Base-by-base conservation (phyloP, 2,797 vertebrate genomes). In the Muscicapa striata region DNA sequence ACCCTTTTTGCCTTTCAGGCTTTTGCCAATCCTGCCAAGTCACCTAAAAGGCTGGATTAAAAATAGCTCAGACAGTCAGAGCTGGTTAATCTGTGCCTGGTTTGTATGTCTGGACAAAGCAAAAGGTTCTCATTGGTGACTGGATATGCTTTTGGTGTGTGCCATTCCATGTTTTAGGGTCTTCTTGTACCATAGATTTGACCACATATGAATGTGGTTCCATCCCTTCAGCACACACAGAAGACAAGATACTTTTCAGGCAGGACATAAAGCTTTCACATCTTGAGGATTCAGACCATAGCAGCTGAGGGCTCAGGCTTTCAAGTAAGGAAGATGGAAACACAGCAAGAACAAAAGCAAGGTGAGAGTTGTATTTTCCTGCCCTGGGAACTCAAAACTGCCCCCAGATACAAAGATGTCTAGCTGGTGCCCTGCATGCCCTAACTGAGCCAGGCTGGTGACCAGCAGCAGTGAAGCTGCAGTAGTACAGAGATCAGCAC, bases 31-130 rank as follows among this genome's bases (percentile, higher is more conserved):
- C 77, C 62, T 90, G 61, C 45, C 32, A 81, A 85, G 26, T 93
- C 84, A 52, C 68, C 72, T 68, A 75, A 82, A 89, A 91, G 68
- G 15, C 45, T 81, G 79, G 85, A 92, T 93, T 93, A 93, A 90
- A 96, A 89, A 49, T 89, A 84, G 5, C 41, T 90, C 1, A 1
- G 48, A 13, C 16, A 69, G 62, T 81, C 66, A 84, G 62, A 88
- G 24, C 45, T 75, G 62, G 45, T 86, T 93, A 69, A 88, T 93
- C 51, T 67, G 48, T 73, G 40, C 73, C 75, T 86, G 48, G 15
- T 76, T 89, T 87, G 11, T 85, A 34, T 36, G 73, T 63, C 82
- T 77, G 54, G 70, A 86, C n/a, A 81, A 78, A 78, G 69, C 26
- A 73, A 46, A 81, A 87, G 18, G 19, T 66, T 84, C 20, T 89